Evolutionary conservation across 2,888 invertebrate species (phyloP).

Genomic region (Lapara coniferarum): DNA sequence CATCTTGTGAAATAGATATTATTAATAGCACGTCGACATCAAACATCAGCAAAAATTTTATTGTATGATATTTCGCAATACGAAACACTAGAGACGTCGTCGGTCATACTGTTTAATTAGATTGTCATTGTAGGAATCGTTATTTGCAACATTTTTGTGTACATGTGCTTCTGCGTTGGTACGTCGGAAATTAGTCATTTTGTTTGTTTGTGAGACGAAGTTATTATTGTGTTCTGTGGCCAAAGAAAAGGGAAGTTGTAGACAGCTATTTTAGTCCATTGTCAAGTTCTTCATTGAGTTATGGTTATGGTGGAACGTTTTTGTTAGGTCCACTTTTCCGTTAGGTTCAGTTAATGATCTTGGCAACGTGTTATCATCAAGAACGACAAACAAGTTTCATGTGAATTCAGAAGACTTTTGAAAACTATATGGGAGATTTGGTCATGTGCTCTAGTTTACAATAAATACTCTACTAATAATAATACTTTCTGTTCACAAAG

Average conservation of each 20-base stretch:
- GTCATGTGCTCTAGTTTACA: too few relatives aligned
- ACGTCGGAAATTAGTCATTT: slow-evolving; percentile 1
- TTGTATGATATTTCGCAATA: slow-evolving; percentile 27
- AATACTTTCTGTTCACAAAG: too few relatives aligned
- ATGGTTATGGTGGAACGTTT: too few relatives aligned
- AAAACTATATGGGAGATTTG: too few relatives aligned
- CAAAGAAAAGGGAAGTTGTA: neutral
- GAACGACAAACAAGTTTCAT: too few relatives aligned
- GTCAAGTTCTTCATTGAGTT: too few relatives aligned
- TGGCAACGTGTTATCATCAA: too few relatives aligned
- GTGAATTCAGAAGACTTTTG: too few relatives aligned
- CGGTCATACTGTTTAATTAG: slow-evolving; percentile 62
- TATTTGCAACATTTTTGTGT: slow-evolving; percentile 23
- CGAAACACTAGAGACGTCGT: slow-evolving; percentile 44
- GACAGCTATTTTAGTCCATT: neutral
- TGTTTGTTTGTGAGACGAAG: neutral
- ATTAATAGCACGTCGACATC: slow-evolving; percentile 9
- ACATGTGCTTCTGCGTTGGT: slow-evolving; percentile 6
- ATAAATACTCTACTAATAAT: too few relatives aligned
- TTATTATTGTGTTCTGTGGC: neutral
- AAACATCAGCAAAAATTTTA: slow-evolving; percentile 14
- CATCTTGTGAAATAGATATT: slow-evolving; percentile 10
- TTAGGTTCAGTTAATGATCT: too few relatives aligned
- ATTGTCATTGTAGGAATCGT: slow-evolving; percentile 57
- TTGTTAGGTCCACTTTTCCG: too few relatives aligned